phyloP scores from a whole-genome alignment of 2,888 invertebrate species.

The Drosophila nigritarsus region DNA sequence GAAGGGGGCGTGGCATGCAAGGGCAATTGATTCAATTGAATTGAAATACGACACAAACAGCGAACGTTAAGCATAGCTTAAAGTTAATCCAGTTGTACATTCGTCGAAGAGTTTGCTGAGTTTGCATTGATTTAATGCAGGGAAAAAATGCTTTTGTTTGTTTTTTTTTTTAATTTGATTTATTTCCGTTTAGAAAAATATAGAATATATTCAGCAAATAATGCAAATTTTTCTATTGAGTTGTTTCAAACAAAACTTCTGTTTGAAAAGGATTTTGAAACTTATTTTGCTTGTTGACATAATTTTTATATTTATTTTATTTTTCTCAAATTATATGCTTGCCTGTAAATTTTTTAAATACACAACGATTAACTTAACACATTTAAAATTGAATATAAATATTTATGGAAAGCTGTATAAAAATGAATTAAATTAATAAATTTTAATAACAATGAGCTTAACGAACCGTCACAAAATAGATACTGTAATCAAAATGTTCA shows the following conservation, averaged over 20 bases:
- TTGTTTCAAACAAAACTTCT: not conserved
- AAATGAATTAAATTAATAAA: not conserved
- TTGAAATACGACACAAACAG: slow-evolving; percentile 47
- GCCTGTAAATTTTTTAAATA: not conserved
- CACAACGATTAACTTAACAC: not conserved
- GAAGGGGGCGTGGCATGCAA: not conserved
- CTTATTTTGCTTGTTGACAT: not conserved
- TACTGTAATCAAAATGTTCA: not conserved
- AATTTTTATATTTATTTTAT: not conserved
- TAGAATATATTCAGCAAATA: not conserved
- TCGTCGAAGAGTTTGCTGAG: not conserved
- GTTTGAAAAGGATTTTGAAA: not conserved
- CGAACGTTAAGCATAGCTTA: not conserved
- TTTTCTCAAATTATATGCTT: not conserved
- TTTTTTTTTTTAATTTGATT: not conserved
- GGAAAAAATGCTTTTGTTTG: not conserved
- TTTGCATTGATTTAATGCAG: not conserved
- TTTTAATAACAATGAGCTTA: not conserved
- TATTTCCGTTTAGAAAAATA: not conserved
- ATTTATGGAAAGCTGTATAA: not conserved
- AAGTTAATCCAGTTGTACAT: not conserved
- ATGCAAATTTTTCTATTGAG: not conserved
- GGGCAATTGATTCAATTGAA: slow-evolving; percentile 57
- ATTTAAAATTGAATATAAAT: not conserved
- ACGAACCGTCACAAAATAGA: not conserved